Base-by-base conservation (phyloP, 2,113 vertebrate species). In the Nothobranchius kuhntae region DNA sequence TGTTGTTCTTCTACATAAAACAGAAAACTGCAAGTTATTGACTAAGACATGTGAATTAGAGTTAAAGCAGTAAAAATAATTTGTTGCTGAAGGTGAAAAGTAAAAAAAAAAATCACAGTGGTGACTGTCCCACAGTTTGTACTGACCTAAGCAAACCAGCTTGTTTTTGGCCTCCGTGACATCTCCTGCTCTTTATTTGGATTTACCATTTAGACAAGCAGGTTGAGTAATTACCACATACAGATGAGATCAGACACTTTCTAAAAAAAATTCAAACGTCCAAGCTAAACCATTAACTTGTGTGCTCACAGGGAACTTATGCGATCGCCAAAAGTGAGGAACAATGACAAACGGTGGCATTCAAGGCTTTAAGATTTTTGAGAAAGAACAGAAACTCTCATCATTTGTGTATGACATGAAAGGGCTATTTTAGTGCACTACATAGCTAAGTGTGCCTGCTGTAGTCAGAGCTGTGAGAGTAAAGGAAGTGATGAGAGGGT, bases 361-460 rank as follows among this genome's bases (percentile, higher is more conserved):
- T 81, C 78, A 13, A 72, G 81, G 65, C 73, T 87, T 83, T 83
- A 78, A 61, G 81, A 78, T 83, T 85, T 81, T 81, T 89, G 85
- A 84, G 87, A 91, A 89, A 68, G 51, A 79, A 69, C 6, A 78
- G 73, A 68, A 58, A 78, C 62, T 63, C 62, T 44, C 48, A 9
- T 26, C 65, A 68, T 73, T 77, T 45, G 61, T 77, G 50, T 74
- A 72, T 65, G 73, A 78, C 77, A 81, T 78, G 73, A 81, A 86
- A 82, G 47, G 79, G 64, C 75, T 83, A 73, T 77, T 80, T 82
- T 82, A 85, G 45, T 40, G 9, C 63, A 61, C 61, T 69, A 2
- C 73, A 86, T 40, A 82, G 78, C 30, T 30, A 30, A 30, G 30
- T 30, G 30, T 82, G 66, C 64, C 59, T 80, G 48, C 56, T 52